phyloP scores from a whole-genome alignment of 2,113 vertebrate genomes.

The Limanda limanda region DNA sequence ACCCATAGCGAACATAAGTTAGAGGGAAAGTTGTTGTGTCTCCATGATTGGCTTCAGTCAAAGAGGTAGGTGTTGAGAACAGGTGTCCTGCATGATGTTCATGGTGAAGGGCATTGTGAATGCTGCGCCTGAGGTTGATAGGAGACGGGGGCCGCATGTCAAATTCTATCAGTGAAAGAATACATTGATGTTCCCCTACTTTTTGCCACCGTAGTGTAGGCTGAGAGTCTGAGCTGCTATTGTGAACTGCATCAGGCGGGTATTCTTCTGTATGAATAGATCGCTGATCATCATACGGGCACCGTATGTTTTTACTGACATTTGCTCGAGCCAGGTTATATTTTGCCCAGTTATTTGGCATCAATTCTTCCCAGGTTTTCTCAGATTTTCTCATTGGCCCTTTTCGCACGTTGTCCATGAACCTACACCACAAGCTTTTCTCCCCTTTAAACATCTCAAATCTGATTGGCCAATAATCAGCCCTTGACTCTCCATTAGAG shows the following conservation, averaged over 20 bases:
- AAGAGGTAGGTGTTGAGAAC: constrained; percentile 82
- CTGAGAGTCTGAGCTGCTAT: constrained; percentile 53
- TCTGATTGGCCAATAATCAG: constrained; percentile 26
- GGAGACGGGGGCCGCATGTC: constrained; percentile 88
- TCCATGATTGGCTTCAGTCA: constrained; percentile 43
- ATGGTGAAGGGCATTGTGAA: constrained; percentile 87
- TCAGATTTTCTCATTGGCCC: constrained; percentile 70
- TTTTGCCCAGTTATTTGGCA: constrained; percentile 86
- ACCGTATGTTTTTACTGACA: constrained; percentile 82
- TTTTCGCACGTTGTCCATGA: constrained; percentile 78
- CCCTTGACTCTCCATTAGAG: constrained; percentile 28
- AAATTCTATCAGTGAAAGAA: constrained; percentile 87
- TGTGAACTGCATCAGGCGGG: constrained; percentile 43
- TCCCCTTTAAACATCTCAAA: constrained; percentile 18
- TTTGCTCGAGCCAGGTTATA: constrained; percentile 58
- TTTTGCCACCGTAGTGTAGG: constrained; percentile 70
- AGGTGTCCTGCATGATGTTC: constrained; percentile 83
- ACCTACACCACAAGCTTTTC: constrained; percentile 80
- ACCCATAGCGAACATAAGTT: constrained; percentile 50
- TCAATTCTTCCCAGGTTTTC: constrained; percentile 75
- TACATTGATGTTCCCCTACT: constrained; percentile 75
- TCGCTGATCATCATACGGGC: constrained; percentile 74
- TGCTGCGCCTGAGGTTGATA: constrained; percentile 89
- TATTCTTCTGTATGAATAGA: constrained; percentile 50
- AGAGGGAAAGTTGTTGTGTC: constrained; percentile 27